Percentiles rank a stretch among this genome's conserved stretches.
phyloP scores from a whole-genome alignment of 2,888 invertebrate genomes.

The Ennomos quercinarius region DNA sequence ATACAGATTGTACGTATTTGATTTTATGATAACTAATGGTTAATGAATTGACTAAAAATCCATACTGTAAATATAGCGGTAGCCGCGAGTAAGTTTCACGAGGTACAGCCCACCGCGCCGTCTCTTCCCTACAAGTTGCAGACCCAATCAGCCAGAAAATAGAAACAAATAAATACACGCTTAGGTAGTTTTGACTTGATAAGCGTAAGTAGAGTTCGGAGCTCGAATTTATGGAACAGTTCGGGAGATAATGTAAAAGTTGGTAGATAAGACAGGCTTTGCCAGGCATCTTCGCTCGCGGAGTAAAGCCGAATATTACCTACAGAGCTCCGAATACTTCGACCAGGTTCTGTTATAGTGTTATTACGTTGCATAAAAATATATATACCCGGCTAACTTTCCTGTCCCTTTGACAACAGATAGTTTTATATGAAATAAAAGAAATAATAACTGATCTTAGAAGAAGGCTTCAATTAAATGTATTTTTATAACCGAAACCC shows the following conservation, averaged over 20 bases:
- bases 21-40: too few relatives aligned
- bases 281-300: slow-evolving; percentile 58
- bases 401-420: slow-evolving; percentile 1
- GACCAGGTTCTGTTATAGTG: slow-evolving; percentile 56
- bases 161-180: slow-evolving; percentile 82
- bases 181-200: slow-evolving; percentile 81
- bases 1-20: too few relatives aligned
- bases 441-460: too few relatives aligned
- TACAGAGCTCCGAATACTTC: slow-evolving; percentile 51
- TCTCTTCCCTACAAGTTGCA: slow-evolving; percentile 66
- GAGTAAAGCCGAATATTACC: slow-evolving; percentile 66
- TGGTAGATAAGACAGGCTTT: slow-evolving; percentile 77
- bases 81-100: slow-evolving; percentile 62
- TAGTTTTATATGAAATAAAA: too few relatives aligned
- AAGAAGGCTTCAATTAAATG: too few relatives aligned
- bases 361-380: slow-evolving; percentile 49
- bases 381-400: slow-evolving; percentile 3
- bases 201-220: slow-evolving; percentile 73
- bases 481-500: not conserved
- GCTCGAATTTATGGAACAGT: slow-evolving; percentile 77
- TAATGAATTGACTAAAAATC: not conserved
- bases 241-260: slow-evolving; percentile 79
- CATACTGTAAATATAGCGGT: slow-evolving; percentile 8
- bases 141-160: slow-evolving; percentile 80
- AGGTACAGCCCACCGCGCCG: slow-evolving; percentile 69